Evolutionary conservation across 2,888 invertebrate species (phyloP).

Genomic region (Cephus pygmeus): DNA sequence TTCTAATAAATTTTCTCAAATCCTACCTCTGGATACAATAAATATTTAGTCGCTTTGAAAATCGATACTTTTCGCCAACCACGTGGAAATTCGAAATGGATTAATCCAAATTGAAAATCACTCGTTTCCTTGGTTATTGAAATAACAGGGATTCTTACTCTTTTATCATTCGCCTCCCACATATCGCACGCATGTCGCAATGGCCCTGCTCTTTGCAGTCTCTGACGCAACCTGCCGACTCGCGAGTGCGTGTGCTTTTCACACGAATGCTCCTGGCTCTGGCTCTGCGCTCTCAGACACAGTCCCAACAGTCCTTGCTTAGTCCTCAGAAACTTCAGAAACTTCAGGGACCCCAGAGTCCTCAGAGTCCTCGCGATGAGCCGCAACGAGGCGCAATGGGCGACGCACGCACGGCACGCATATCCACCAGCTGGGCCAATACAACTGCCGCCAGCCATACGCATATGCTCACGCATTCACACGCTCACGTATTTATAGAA

Average conservation of each 20-base stretch:
- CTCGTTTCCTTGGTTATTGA: background rate
- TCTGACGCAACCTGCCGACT: background rate
- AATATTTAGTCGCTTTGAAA: background rate
- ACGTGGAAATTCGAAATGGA: background rate
- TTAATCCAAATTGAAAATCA: no score
- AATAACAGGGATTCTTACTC: background rate
- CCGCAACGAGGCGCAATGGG: background rate
- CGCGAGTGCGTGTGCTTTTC: slow-evolving; percentile 4
- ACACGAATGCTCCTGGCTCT: background rate
- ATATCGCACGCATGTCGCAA: background rate
- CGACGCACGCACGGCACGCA: background rate
- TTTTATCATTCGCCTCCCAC: background rate
- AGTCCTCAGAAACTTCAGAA: no score
- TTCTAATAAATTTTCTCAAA: background rate
- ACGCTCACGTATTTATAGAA: slow-evolving; percentile 43
- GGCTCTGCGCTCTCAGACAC: no score
- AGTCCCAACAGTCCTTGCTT: background rate
- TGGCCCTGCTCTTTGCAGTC: background rate
- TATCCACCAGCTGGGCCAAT: background rate
- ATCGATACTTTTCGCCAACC: background rate
- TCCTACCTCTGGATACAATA: background rate
- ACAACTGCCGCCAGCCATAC: background rate
- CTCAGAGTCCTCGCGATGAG: background rate
- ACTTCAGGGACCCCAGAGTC: no score
- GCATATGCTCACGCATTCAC: background rate